These are phyloP conservation scores for Stegodyphus dumicola DNA, from an alignment of 1,140 invertebrate species.

Conservation along the genomic window DNA sequence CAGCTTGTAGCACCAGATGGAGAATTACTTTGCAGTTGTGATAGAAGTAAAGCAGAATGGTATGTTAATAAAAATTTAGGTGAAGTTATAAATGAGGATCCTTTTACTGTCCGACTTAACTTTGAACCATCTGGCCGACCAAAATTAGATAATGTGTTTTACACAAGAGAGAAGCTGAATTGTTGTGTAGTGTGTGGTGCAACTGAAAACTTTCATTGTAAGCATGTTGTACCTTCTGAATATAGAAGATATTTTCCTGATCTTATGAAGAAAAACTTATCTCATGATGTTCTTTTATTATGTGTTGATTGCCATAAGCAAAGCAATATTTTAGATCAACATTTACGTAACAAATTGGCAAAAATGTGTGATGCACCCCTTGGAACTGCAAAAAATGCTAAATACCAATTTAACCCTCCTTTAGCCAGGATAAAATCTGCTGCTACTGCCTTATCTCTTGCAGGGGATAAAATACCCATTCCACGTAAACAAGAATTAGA, in stretches of 20 bases:
- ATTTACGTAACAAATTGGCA: conserved; percentile 75
- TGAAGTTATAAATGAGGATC: conserved; percentile 75
- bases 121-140: conserved; percentile 85
- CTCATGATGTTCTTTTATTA: conserved; percentile 83
- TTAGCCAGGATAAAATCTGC: conserved; percentile 75
- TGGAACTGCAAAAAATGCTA: conserved; percentile 67
- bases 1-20: conserved; percentile 83
- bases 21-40: conserved; percentile 82
- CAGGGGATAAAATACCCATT: conserved; percentile 72
- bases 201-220: conserved; percentile 78
- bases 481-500: conserved; percentile 70
- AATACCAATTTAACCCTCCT: conserved; percentile 65
- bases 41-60: conserved; percentile 85
- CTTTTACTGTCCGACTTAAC: conserved; percentile 79
- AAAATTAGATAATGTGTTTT: conserved; percentile 74
- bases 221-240: conserved; percentile 85
- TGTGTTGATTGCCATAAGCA: conserved; percentile 80
- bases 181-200: conserved; percentile 86
- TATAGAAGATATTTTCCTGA: conserved; percentile 84
- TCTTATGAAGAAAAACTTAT: conserved; percentile 84
- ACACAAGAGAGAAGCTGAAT: conserved; percentile 78
- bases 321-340: conserved; percentile 78
- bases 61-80: conserved; percentile 78
- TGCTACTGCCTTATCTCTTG: conserved; percentile 74
- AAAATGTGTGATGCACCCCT: conserved; percentile 76